Conservation (phyloP, 2,113 vertebrate species). For the Gobio gobio region DNA sequence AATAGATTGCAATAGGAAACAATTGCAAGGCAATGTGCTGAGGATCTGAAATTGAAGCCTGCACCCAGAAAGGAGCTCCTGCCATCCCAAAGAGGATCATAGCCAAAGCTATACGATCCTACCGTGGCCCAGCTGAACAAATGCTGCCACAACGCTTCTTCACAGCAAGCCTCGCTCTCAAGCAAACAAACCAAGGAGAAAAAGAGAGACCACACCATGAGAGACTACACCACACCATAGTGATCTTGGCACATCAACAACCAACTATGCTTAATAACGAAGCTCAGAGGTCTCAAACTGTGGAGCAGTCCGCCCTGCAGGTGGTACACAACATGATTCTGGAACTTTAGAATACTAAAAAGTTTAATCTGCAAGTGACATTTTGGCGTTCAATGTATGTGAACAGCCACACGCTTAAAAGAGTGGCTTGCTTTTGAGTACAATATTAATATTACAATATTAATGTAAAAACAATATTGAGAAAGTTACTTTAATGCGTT, state of each 20-base stretch:
- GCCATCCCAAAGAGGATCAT: not conserved
- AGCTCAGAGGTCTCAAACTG: constrained; percentile 2
- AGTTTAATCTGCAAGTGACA: not conserved
- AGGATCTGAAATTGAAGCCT: constrained; percentile 73
- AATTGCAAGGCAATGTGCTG: constrained; percentile 69
- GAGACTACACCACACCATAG: not conserved
- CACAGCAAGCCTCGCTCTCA: constrained; percentile 27
- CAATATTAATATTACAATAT: no score
- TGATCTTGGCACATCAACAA: constrained; percentile 20
- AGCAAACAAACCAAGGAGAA: constrained; percentile 3
- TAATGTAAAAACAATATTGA: no score
- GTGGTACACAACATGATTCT: not conserved
- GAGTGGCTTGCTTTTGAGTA: not conserved
- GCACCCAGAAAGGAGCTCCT: constrained; percentile 25
- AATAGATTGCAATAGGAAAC: constrained; percentile 73
- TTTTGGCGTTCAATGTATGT: not conserved
- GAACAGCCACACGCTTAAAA: not conserved
- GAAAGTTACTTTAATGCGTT: no score
- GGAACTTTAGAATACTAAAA: not conserved
- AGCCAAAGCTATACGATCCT: constrained; percentile 52
- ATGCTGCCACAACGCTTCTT: constrained; percentile 38
- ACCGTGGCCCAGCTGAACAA: constrained; percentile 31
- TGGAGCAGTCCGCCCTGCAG: not conserved
- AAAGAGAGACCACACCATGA: constrained; percentile 2
- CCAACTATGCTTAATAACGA: not conserved